phyloP scores from a whole-genome alignment of 2,113 vertebrate genomes.

The Coregonus clupeaformis region DNA sequence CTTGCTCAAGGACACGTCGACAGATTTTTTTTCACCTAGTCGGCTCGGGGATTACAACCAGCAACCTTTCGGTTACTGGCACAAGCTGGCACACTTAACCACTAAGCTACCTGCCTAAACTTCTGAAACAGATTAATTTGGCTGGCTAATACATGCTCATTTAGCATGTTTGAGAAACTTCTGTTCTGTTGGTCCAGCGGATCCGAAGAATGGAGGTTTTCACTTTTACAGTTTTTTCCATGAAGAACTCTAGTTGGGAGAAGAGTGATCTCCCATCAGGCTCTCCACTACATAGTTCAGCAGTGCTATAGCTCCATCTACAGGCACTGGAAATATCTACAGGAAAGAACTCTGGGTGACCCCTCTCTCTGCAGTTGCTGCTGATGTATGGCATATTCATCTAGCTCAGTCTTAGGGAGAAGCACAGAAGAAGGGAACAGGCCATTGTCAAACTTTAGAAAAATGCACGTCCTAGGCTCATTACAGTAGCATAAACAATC shows the following conservation, averaged over 20 bases:
- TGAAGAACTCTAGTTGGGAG: conserved; percentile 52
- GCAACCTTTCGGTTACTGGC: too few relatives aligned
- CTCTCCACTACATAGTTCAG: conserved; percentile 37
- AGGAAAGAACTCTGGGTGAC: conserved; percentile 78
- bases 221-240: conserved; percentile 55
- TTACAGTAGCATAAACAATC: conserved; percentile 75
- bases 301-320: conserved; percentile 77
- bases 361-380: conserved; percentile 69
- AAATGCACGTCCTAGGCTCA: conserved; percentile 68
- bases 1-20: too few relatives aligned
- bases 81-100: too few relatives aligned
- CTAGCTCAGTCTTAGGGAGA: conserved; percentile 67
- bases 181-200: conserved; percentile 42
- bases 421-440: conserved; percentile 58
- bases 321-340: conserved; percentile 54
- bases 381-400: conserved; percentile 75
- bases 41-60: too few relatives aligned
- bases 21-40: too few relatives aligned
- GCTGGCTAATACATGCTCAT: conserved; percentile 52
- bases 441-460: conserved; percentile 71
- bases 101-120: too few relatives aligned
- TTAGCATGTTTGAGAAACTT: conserved; percentile 51
- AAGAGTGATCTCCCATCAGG: conserved; percentile 46
- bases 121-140: conserved; percentile 63
- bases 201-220: conserved; percentile 58